Evolutionary conservation across 2,113 vertebrate genomes (phyloP), one percentile per base, ranked within the genome.

Genomic region (Mustela nigripes): DNA sequence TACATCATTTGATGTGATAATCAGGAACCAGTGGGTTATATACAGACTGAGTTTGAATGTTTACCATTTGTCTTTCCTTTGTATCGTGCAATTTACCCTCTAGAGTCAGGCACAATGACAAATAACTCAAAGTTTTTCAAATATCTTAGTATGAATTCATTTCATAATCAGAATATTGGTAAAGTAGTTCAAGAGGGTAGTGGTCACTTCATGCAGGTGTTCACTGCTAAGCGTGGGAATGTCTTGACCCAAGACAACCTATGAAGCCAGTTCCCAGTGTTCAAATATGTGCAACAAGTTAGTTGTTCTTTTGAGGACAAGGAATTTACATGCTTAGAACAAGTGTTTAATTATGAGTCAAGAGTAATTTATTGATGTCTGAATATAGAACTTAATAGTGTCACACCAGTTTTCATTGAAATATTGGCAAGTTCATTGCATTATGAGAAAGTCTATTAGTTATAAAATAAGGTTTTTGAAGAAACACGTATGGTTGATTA

Each of bases 311-410:
- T 81, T 71, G 87, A 91, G 73, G 74, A 81, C 11, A 83, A 36
- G 50, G 48, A 82, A 85, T 96, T 92, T 63, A 93, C 36, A 91
- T 73, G 58, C 71, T n/a, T 94, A 95, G 50, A 91, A 90, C 50
- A 96, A 81, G 48, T 48, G 33, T 78, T 94, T 95, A 95, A 96
- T 92, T 96, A 94, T 76, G 88, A 96, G 80, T 94, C 93, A 84
- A 92, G 84, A 85, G n/a, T 85, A 85, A 94, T 95, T 91, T 62
- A 88, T 63, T 88, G 58, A 26, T 85, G 24, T 42, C 85, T 94
- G 67, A 89, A 5, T 78, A 56, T 53, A 78, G 42, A 92, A 53
- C 53, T 92, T 94, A 98, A 96, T 96, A 96, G 78, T 33, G 63
- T 4, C 4, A 14, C 12, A 81, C 31, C 12, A 60, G 91, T 97